These are phyloP conservation scores for Oligia latruncula DNA, from an alignment of 2,888 invertebrate genomes.

Conservation along the genomic window DNA sequence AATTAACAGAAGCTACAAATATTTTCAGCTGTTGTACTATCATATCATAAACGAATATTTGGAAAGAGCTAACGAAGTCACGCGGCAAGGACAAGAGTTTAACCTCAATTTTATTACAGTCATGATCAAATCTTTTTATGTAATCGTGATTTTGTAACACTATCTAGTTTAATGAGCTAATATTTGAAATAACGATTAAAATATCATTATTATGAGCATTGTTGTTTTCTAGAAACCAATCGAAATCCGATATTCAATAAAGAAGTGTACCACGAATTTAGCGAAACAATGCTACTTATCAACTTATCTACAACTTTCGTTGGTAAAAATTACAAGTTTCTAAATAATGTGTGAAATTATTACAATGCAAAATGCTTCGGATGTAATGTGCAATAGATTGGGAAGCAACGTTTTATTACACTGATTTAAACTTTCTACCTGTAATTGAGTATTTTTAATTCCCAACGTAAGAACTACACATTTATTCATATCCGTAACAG, in stretches of 20 bases:
- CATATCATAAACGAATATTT: constrained; percentile 57
- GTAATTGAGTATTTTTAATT: constrained; percentile 33
- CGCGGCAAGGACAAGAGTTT: constrained; percentile 56
- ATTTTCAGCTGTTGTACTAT: background rate
- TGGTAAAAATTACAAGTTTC: constrained; percentile 53
- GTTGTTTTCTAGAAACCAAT: background rate
- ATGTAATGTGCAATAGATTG: constrained; percentile 33
- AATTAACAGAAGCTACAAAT: constrained; percentile 2
- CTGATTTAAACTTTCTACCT: constrained; percentile 48
- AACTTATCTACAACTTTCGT: constrained; percentile 52
- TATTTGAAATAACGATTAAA: background rate
- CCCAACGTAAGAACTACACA: constrained; percentile 12
- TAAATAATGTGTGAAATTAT: constrained; percentile 56
- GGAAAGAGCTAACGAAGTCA: constrained; percentile 50
- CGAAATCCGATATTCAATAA: background rate
- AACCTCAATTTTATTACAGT: constrained; percentile 53
- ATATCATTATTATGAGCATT: background rate
- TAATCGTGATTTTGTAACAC: constrained; percentile 44
- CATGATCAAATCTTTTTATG: constrained; percentile 53
- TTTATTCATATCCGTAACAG: constrained; percentile 9
- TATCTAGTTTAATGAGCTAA: constrained; percentile 32
- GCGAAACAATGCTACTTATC: constrained; percentile 36
- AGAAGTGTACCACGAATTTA: constrained; percentile 8
- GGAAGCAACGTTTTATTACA: constrained; percentile 29
- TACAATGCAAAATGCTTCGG: constrained; percentile 44